A percentile compares a stretch with the other conserved stretches of the same genome.
These are phyloP conservation scores for Myodes glareolus DNA, from an alignment of 2,113 vertebrate species.

Conservation along the genomic window DNA sequence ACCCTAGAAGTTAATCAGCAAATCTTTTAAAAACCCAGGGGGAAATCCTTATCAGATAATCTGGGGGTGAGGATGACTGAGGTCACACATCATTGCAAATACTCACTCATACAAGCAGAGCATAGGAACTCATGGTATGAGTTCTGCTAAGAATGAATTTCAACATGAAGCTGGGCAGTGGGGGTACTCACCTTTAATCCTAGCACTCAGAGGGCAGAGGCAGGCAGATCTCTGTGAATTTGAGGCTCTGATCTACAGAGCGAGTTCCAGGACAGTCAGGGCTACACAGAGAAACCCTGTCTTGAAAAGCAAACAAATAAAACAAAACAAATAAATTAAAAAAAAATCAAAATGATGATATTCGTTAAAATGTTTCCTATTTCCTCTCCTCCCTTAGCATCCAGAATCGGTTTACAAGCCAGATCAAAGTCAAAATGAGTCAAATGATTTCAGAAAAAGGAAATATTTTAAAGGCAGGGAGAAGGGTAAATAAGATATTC, in stretches of 20 bases:
- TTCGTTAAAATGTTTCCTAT: slow-evolving; percentile 21
- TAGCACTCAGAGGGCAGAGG: background rate
- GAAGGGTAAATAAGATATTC: background rate
- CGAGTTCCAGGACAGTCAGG: background rate
- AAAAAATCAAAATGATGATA: background rate
- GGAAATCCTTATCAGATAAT: background rate
- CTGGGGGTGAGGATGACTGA: background rate
- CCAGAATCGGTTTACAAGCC: background rate
- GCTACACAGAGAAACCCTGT: background rate
- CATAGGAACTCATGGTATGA: background rate
- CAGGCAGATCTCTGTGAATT: too few relatives aligned
- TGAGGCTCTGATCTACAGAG: background rate
- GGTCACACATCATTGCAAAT: background rate
- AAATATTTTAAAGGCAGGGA: background rate
- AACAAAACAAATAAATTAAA: background rate
- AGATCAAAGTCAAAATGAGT: background rate
- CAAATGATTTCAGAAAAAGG: background rate
- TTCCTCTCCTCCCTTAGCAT: background rate
- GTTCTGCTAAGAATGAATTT: slow-evolving; percentile 1
- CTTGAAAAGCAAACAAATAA: background rate
- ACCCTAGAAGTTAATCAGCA: background rate
- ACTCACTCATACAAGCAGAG: background rate
- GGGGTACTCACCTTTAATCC: background rate
- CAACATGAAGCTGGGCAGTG: background rate
- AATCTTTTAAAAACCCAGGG: background rate